Evolutionary conservation across 2,797 vertebrate genomes (phyloP).

Genomic region (Alcedo atthis): DNA sequence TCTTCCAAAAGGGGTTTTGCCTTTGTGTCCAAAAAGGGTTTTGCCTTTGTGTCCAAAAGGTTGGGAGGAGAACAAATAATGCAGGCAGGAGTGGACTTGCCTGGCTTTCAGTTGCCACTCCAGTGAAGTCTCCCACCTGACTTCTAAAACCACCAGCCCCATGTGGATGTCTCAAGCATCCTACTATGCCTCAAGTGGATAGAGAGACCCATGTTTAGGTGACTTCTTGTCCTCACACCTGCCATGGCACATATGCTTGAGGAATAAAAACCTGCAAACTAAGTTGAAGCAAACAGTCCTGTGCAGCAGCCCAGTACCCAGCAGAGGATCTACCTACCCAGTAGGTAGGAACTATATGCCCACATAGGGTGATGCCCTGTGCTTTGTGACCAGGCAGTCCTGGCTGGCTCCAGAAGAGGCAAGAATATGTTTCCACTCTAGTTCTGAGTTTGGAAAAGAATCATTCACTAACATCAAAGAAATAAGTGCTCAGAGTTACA

Average conservation of each 20-base stretch:
- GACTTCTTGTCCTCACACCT: neutral
- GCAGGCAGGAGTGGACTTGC: neutral
- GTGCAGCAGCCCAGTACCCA: too few species aligned
- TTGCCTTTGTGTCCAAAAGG: too few species aligned
- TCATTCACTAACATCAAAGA: too few species aligned
- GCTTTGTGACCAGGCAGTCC: too few species aligned
- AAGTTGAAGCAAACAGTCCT: too few species aligned
- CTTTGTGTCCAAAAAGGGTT: neutral
- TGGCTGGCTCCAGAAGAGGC: too few species aligned
- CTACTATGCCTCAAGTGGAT: neutral
- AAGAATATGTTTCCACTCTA: too few species aligned
- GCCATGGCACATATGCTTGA: neutral
- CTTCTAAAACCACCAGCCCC: neutral
- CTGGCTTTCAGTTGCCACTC: neutral
- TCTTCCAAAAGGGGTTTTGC: neutral
- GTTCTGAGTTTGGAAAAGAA: too few species aligned
- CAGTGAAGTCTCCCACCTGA: neutral
- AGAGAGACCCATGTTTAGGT: neutral
- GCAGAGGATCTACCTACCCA: too few species aligned
- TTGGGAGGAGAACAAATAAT: neutral
- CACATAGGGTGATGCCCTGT: too few species aligned
- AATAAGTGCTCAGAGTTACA: too few species aligned
- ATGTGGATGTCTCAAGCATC: neutral
- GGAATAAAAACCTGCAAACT: neutral
- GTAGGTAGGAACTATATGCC: too few species aligned